Percentiles rank a stretch among this genome's conserved stretches.
phyloP scores from a whole-genome alignment of 1,140 invertebrate species.

The Euschistus heros region DNA sequence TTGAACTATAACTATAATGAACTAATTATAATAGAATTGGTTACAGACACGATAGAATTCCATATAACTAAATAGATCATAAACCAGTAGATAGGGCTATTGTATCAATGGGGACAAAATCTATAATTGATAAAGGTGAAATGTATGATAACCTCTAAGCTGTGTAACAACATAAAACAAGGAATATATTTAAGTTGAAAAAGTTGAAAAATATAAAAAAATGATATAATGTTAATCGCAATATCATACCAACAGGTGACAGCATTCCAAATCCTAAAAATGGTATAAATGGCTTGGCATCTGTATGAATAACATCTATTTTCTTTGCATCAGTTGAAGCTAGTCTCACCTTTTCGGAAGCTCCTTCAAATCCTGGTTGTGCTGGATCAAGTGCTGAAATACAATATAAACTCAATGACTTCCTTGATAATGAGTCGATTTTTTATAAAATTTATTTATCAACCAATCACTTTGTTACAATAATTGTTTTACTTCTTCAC shows the following conservation, averaged over 20 bases:
- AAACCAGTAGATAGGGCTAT: too few species aligned
- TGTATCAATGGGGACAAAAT: too few species aligned
- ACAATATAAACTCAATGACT: too few species aligned
- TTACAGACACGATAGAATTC: too few species aligned
- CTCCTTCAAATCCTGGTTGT: slow-evolving; percentile 38
- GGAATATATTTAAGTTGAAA: background rate
- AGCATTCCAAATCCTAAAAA: slow-evolving; percentile 36
- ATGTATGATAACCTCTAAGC: slow-evolving; percentile 13
- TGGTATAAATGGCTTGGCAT: slow-evolving; percentile 36
- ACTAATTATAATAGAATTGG: too few species aligned
- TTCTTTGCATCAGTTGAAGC: slow-evolving; percentile 37
- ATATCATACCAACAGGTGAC: slow-evolving; percentile 31
- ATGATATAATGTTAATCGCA: background rate
- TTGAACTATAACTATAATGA: too few species aligned
- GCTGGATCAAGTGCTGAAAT: slow-evolving; percentile 40
- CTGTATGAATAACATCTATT: slow-evolving; percentile 41
- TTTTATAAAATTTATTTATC: too few species aligned
- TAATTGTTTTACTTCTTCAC: too few species aligned
- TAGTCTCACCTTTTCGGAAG: slow-evolving; percentile 34
- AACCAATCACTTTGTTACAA: too few species aligned
- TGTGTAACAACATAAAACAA: background rate
- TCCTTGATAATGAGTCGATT: too few species aligned
- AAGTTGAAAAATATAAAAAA: background rate
- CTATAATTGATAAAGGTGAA: too few species aligned
- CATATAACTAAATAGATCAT: too few species aligned